phyloP scores from a whole-genome alignment of 1,140 invertebrate genomes.

The Lutraria rhynchaena region DNA sequence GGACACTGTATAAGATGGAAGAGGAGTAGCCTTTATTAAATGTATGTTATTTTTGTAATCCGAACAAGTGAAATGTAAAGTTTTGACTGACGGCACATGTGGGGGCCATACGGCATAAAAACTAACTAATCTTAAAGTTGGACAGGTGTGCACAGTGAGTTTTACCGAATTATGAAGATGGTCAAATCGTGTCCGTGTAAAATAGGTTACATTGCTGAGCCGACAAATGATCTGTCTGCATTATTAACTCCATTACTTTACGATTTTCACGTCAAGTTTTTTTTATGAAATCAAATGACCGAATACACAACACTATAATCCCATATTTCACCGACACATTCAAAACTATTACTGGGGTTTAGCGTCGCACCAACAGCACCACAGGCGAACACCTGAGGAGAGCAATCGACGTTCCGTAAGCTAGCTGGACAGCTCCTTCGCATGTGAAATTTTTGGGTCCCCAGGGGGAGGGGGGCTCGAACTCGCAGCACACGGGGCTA shows the following conservation, averaged over 20 bases:
- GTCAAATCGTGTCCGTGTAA: neutral
- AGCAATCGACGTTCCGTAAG: no score
- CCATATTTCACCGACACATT: no score
- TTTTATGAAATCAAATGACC: no score
- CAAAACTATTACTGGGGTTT: no score
- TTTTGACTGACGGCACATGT: slow-evolving; percentile 2
- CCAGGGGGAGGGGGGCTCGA: no score
- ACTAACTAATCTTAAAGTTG: neutral
- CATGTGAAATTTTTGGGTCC: no score
- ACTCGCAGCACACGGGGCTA: no score
- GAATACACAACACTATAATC: no score
- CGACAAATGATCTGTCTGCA: neutral
- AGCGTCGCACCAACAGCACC: no score
- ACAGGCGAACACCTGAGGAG: no score
- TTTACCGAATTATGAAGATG: slow-evolving; percentile 16
- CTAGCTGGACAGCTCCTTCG: no score
- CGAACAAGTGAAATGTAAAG: neutral
- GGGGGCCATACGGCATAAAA: neutral
- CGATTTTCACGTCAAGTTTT: neutral
- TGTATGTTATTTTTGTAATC: slow-evolving; percentile 26
- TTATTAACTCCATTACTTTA: neutral
- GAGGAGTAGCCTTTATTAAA: slow-evolving; percentile 13
- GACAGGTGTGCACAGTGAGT: slow-evolving; percentile 22
- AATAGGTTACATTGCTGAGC: neutral
- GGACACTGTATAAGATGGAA: slow-evolving; percentile 19